phyloP scores from a whole-genome alignment of 2,113 vertebrate genomes.

The Taurulus bubalis region DNA sequence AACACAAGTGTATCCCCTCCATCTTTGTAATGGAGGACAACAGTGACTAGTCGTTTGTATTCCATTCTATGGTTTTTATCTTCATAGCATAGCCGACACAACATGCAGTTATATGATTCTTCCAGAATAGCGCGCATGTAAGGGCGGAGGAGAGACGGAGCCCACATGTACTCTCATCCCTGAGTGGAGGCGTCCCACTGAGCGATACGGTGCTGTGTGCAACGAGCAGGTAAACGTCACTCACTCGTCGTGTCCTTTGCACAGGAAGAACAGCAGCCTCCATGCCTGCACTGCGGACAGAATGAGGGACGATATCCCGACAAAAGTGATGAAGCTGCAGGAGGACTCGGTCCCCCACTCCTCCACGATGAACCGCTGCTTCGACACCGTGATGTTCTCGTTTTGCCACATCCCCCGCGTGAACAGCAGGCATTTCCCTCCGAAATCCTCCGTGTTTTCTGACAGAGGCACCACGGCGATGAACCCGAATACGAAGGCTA shows the following conservation, averaged over 20 bases:
- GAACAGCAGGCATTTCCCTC: slow-evolving; percentile 95
- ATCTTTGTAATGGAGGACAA: slow-evolving; percentile 43
- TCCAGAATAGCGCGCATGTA: not conserved
- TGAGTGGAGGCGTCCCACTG: not conserved
- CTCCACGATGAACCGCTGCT: slow-evolving; percentile 95
- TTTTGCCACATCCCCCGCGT: slow-evolving; percentile 97
- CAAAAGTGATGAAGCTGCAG: slow-evolving; percentile 95
- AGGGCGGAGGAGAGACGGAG: slow-evolving; percentile 25
- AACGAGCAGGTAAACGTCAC: slow-evolving; percentile 66
- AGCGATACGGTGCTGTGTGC: not conserved
- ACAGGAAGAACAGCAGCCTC: slow-evolving; percentile 94
- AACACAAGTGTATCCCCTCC: slow-evolving; percentile 10
- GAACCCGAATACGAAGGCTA: slow-evolving; percentile 94
- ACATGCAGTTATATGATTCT: not conserved
- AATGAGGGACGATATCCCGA: slow-evolving; percentile 91
- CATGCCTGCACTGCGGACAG: slow-evolving; percentile 94
- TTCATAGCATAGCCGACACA: too few relatives aligned
- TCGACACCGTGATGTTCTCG: slow-evolving; percentile 94
- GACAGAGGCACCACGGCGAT: slow-evolving; percentile 94
- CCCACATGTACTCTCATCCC: slow-evolving; percentile 1
- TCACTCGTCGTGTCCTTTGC: slow-evolving; percentile 98
- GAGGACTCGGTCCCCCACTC: slow-evolving; percentile 95
- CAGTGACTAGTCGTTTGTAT: slow-evolving; percentile 26
- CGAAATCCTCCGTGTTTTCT: slow-evolving; percentile 93
- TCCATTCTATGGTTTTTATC: not conserved